phyloP scores from a whole-genome alignment of 1,140 invertebrate species.

The Leptinotarsa lineolata region DNA sequence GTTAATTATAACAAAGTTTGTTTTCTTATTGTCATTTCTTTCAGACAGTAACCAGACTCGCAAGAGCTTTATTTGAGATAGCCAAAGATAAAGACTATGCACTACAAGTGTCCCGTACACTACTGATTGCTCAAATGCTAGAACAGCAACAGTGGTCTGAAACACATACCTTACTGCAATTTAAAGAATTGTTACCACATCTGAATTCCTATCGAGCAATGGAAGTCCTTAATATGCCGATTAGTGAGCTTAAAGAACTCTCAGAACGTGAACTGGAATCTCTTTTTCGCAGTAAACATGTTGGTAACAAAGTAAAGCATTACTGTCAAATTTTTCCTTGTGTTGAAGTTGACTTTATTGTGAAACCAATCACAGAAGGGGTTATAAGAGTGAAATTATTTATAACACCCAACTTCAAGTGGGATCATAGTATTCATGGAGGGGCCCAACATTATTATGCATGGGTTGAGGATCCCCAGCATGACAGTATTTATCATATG shows the following conservation, averaged over 20 bases:
- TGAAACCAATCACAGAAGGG: conserved; percentile 95
- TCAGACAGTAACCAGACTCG: conserved; percentile 88
- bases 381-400: conserved; percentile 86
- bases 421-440: conserved; percentile 90
- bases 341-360: conserved; percentile 77
- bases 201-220: conserved; percentile 63
- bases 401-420: conserved; percentile 84
- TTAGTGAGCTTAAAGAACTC: conserved; percentile 85
- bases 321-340: conserved; percentile 87
- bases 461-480: conserved; percentile 96
- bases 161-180: conserved; percentile 86
- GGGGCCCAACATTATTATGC: conserved; percentile 92
- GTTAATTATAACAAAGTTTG: not conserved
- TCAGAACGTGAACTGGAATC: conserved; percentile 81
- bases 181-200: conserved; percentile 67
- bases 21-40: conserved; percentile 27
- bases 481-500: conserved; percentile 93
- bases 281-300: conserved; percentile 76
- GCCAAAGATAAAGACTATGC: conserved; percentile 88
- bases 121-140: conserved; percentile 87
- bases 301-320: conserved; percentile 76
- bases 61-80: conserved; percentile 93
- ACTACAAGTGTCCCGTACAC: conserved; percentile 79
- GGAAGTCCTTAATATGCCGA: conserved; percentile 62
- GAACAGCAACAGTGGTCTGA: conserved; percentile 88